Evolutionary conservation across 2,888 invertebrate genomes (phyloP), one percentile per base, ranked within the genome.

Genomic region (Myopa testacea): DNA sequence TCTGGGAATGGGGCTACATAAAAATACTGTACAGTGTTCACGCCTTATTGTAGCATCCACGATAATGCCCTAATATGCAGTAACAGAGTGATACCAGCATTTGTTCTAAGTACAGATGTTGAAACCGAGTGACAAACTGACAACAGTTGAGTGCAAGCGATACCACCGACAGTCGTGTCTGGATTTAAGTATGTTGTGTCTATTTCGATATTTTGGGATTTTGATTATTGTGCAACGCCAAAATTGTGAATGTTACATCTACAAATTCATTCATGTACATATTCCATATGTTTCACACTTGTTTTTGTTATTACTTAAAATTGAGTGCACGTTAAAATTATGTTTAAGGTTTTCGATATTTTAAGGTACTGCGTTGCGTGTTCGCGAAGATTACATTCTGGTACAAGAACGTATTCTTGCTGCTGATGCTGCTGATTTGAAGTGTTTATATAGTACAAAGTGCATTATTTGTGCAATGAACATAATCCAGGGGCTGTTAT

Each of bases 401-500:
- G 58, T 6, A 6, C 4, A 19, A 62, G 10, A n/a, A 62, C 8
- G 19, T 50, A 26, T 26, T 50, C 50, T 68, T 38, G 37, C n/a
- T 73, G 60, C 62, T 34, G 12, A 10, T 74, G 34, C 8, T 26
- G 26, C 26, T 26, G 26, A 26, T 26, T n/a, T 34, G 12, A 6
- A 40, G 34, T 75, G 38, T 55, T n/a, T 75, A 10, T 34, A 19
- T 12, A 26, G 10, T 26, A 38, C 55, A 74, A 65, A 60, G 45
- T 68, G 75, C 75, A 75, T 79, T 79, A 78, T 79, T 79, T 79
- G 77, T 81, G 81, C 85, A 87, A 87, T 85, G 83, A 88, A 88
- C 88, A 88, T 88, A 88, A 88, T 88, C 89, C 88, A 86, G 82
- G 88, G 87, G 88, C 85, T 88, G 88, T 87, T 88, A 86, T 83